Evolutionary conservation across 2,113 vertebrate genomes (phyloP), one percentile per base, ranked within the genome.

Genomic region (Periophthalmus modestus): DNA sequence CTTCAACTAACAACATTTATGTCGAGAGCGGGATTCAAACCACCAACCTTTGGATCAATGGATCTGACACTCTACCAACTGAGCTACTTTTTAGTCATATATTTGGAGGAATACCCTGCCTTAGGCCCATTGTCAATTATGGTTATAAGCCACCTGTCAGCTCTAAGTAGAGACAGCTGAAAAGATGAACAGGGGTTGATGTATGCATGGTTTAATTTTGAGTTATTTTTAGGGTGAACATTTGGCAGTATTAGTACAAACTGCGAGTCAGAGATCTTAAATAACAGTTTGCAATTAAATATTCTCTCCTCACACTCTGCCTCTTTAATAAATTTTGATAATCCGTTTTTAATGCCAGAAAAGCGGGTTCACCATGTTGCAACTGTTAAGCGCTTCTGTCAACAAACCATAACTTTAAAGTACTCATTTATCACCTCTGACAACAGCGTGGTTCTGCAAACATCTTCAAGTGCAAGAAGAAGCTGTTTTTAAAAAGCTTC

Each of bases 281-380:
- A 65, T 65, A 65, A 65, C 62, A 65, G 34, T 65, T 16, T 34
- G 18, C 33, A 65, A 65, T 65, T 65, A 65, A 39, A 65, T 39
- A 65, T 39, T 65, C 33, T 65, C 34, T 65, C 62, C 16, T 18
- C 33, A 4, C 18, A 34, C 62, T 65, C 18, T 65, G 62, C 62
- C 10, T 65, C 58, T 62, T 34, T 34, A 62, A 62, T 62, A 39
- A 34, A 65, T 65, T 65, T n/a, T 65, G 62, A 34, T 62, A 62
- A 62, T 62, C 59, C 59, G 28, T 62, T 65, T 65, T 65, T 65
- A 65, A 65, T 65, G 62, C 34, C 62, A 65, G 59, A 65, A 65
- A 65, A 39, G 34, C 9, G 62, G 34, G 62, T 65, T 39, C 19
- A 4, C 62, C 33, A n/a, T 39, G 33, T 65, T n/a, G 62, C 62